Evolutionary conservation across 2,113 vertebrate genomes (phyloP), one percentile per base, ranked within the genome.

Genomic region (Naja naja): DNA sequence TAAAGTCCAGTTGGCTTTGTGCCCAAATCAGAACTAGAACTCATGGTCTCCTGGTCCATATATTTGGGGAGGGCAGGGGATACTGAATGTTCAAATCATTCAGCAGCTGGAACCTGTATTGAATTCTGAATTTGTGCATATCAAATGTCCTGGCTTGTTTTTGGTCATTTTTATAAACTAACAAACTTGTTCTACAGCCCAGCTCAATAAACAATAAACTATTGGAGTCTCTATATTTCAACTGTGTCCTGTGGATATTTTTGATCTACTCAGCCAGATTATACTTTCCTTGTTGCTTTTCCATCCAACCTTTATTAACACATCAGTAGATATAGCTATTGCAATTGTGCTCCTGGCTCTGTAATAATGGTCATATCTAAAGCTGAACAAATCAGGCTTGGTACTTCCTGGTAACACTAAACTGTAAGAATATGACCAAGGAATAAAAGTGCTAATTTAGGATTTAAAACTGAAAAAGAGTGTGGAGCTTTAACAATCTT

Each of bases 161-260:
- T 55, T 52, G 85, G 85, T 49, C 30, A 47, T 20, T 16, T 56
- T 0, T 34, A 0, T 18, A 16, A 23, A 55, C 56, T 47, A 55
- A 91, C 81, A 20, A 34, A 4, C 9, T 1, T 54, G 16, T 45
- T 54, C 20, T 3, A 88, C 22, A 34, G 30, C 88, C 81, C 27
- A 94, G n/a, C 16, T 91, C 25, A 86, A 22, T 14, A 81, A 93
- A 64, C 52, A 39, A 30, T 18, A 43, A 43, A 34, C 30, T 25
- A 85, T 49, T 49, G 81, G 55, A 87, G 89, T 87, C 23, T 47
- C 27, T 86, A 47, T 87, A 85, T 52, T 20, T 54, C 27, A 55
- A 86, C 47, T 89, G 49, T 89, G 30, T 39, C 81, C 89, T 39
- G 49, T 55, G 60, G 93, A 93, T 45, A 81, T 45, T 94, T 93